A percentile compares a stretch with the other conserved stretches of the same genome.
phyloP scores from a whole-genome alignment of 2,797 vertebrate species.

The Sebastes wilsoni region DNA sequence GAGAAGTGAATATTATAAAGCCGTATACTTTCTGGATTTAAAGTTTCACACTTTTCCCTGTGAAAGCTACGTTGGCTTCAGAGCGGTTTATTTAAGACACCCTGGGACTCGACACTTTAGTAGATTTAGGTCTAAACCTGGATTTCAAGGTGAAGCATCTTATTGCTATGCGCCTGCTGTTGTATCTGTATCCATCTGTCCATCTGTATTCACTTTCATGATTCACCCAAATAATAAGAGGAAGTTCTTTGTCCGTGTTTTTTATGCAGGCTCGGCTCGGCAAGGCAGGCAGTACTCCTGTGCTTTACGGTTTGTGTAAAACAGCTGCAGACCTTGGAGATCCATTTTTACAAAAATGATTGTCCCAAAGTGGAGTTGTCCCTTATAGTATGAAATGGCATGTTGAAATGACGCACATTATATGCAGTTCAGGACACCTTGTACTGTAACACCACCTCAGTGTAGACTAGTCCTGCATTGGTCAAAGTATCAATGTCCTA shows the following conservation, averaged over 20 bases:
- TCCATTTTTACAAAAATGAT: neutral
- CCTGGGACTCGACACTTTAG: constrained; percentile 57
- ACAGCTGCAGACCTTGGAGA: neutral
- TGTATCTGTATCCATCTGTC: constrained; percentile 60
- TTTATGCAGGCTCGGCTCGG: neutral
- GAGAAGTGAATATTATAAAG: constrained; percentile 27
- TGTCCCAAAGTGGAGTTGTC: neutral
- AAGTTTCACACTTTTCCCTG: constrained; percentile 43
- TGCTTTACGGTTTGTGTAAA: constrained; percentile 3
- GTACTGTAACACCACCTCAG: neutral
- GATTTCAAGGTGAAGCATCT: constrained; percentile 68
- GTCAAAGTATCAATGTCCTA: constrained; percentile 12
- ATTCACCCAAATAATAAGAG: constrained; percentile 43
- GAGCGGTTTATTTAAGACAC: constrained; percentile 65
- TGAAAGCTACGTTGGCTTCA: constrained; percentile 51
- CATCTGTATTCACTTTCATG: constrained; percentile 51
- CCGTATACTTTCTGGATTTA: constrained; percentile 56
- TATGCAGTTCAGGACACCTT: neutral
- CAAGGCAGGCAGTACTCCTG: neutral
- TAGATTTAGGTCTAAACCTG: constrained; percentile 68
- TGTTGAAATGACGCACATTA: neutral
- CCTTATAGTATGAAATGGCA: neutral
- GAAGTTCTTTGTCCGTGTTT: constrained; percentile 14
- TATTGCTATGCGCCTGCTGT: constrained; percentile 56
- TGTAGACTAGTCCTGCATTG: neutral